Conservation (phyloP, 2,888 invertebrate species). For the Lysandra coridon region DNA sequence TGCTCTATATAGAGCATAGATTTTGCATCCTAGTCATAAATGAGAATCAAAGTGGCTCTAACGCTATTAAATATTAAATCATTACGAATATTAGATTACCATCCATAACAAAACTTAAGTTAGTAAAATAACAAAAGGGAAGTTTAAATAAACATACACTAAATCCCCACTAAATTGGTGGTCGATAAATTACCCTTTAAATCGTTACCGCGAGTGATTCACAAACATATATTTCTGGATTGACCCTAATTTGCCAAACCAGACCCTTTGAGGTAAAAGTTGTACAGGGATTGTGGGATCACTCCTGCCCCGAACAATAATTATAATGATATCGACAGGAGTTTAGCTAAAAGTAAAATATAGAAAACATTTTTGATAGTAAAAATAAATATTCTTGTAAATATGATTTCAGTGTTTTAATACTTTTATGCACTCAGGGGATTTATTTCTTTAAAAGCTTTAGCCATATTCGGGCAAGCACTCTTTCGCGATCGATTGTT, state of each 20-base stretch:
- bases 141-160: not conserved
- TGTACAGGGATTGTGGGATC: slow-evolving; percentile 27
- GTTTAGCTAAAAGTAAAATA: not conserved
- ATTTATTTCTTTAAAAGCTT: not conserved
- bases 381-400: not conserved
- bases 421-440: not conserved
- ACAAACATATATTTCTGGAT: slow-evolving; percentile 18
- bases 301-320: slow-evolving; percentile 8
- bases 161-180: not conserved
- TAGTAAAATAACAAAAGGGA: not conserved
- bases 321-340: not conserved
- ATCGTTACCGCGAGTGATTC: slow-evolving; percentile 16
- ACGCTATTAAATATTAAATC: too few relatives aligned
- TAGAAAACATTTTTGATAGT: not conserved
- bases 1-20: too few relatives aligned
- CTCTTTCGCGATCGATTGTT: too few relatives aligned
- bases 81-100: not conserved
- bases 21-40: too few relatives aligned
- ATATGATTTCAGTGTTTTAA: not conserved
- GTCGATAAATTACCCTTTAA: slow-evolving; percentile 8
- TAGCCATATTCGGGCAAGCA: too few relatives aligned
- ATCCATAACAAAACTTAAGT: not conserved
- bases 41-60: too few relatives aligned
- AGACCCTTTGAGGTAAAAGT: slow-evolving; percentile 25
- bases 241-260: slow-evolving; percentile 9